Conservation (phyloP, 2,113 vertebrate species). For the Brienomyrus brachyistius region DNA sequence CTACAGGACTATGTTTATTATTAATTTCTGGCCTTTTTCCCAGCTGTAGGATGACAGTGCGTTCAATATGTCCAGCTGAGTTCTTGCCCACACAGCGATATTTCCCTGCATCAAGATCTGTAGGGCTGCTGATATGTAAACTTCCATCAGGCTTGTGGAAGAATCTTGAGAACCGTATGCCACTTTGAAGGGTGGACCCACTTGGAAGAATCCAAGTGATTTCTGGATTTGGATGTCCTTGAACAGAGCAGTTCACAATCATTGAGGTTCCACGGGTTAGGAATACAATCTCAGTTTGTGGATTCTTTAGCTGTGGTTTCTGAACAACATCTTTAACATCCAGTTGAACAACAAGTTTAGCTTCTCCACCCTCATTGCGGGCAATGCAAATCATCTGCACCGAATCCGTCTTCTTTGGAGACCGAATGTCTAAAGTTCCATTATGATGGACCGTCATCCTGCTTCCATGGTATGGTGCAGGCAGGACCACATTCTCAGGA, state of each 20-base stretch:
- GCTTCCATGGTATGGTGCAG: constrained; percentile 73
- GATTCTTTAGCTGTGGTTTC: constrained; percentile 51
- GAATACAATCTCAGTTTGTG: constrained; percentile 55
- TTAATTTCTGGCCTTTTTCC: constrained; percentile 62
- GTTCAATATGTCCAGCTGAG: constrained; percentile 59
- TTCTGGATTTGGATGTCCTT: constrained; percentile 50
- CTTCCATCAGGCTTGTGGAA: constrained; percentile 69
- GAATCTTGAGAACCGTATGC: constrained; percentile 59
- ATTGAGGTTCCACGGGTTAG: constrained; percentile 67
- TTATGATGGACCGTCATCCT: constrained; percentile 75
- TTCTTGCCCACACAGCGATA: constrained; percentile 76
- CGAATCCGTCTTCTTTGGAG: constrained; percentile 57
- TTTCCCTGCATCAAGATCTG: constrained; percentile 63
- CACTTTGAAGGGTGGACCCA: constrained; percentile 62
- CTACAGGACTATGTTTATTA: constrained; percentile 61
- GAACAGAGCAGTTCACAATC: constrained; percentile 74
- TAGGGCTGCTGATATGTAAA: constrained; percentile 67
- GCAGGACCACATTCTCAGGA: constrained; percentile 75
- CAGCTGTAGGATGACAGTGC: constrained; percentile 63
- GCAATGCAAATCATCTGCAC: constrained; percentile 71
- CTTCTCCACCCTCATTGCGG: constrained; percentile 81
- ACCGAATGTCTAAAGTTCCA: constrained; percentile 76
- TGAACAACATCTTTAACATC: constrained; percentile 56
- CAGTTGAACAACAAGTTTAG: constrained; percentile 64
- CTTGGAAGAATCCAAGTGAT: constrained; percentile 76